Percentiles rank a stretch among this genome's conserved stretches.
Evolutionary conservation across 2,113 vertebrate species (phyloP).

Genomic region (Triplophysa rosa): DNA sequence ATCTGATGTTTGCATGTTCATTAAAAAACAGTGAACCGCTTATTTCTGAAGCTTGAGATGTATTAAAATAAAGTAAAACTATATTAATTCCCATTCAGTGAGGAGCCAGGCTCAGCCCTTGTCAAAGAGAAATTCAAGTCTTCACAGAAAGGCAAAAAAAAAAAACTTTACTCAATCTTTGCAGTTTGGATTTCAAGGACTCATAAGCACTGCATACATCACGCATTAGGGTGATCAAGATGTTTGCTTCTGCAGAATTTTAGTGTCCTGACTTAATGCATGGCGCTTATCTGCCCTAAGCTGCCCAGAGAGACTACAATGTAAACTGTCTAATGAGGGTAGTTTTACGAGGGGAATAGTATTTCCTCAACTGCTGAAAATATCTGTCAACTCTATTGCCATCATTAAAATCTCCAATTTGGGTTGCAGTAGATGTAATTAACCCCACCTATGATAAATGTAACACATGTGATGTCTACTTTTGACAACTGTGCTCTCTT

Average conservation of each 20-base stretch:
- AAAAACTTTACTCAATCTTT: background rate
- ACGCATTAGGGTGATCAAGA: conserved; percentile 25
- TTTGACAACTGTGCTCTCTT: conserved; percentile 46
- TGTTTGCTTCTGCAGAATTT: background rate
- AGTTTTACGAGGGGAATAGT: conserved; percentile 36
- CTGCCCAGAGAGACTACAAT: conserved; percentile 25
- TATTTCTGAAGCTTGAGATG: conserved; percentile 47
- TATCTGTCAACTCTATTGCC: conserved; percentile 33
- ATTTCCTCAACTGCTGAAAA: conserved; percentile 42
- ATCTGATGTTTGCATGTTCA: conserved; percentile 44
- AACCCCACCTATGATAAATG: conserved; percentile 60
- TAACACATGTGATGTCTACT: conserved; percentile 29
- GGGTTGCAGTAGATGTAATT: conserved; percentile 47
- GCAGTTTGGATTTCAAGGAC: background rate
- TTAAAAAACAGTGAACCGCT: conserved; percentile 17
- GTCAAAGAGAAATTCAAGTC: background rate
- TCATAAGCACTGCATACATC: background rate
- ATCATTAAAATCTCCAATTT: conserved; percentile 34
- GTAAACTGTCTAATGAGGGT: conserved; percentile 40
- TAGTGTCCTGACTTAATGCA: conserved; percentile 3
- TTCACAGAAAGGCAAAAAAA: background rate
- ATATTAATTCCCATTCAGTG: conserved; percentile 27
- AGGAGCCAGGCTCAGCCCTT: background rate
- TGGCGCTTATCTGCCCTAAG: conserved; percentile 25
- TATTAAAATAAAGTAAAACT: conserved; percentile 32